phyloP scores from a whole-genome alignment of 2,797 vertebrate genomes.

The Sylvilagus floridanus region DNA sequence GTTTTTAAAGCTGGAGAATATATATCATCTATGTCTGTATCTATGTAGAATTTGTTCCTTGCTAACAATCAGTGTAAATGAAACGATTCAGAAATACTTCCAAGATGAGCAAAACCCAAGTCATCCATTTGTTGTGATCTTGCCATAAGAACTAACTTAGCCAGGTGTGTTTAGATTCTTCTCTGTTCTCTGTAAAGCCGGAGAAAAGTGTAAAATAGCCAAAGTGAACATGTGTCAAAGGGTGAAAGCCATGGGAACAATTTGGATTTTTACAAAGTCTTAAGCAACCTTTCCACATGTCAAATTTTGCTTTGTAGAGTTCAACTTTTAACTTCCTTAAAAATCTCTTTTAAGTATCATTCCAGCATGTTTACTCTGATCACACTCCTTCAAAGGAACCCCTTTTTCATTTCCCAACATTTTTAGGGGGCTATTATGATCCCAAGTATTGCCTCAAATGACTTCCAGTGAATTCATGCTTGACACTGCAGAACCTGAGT shows the following conservation, averaged over 20 bases:
- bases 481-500: not conserved
- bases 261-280: conserved; percentile 39
- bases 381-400: not conserved
- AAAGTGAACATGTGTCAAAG: conserved; percentile 29
- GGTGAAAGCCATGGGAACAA: conserved; percentile 16
- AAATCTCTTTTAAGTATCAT: conserved; percentile 3
- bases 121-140: not conserved
- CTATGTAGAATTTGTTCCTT: not conserved
- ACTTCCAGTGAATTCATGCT: not conserved
- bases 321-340: not conserved
- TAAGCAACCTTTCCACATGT: not conserved
- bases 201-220: not conserved
- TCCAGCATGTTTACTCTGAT: conserved; percentile 51
- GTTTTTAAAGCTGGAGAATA: conserved; percentile 10
- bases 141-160: not conserved
- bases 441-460: not conserved
- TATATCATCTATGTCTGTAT: not conserved
- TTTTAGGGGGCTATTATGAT: not conserved
- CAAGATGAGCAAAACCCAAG: conserved; percentile 6
- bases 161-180: not conserved
- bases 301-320: not conserved
- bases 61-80: not conserved
- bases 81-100: not conserved
- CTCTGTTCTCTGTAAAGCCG: not conserved
- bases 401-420: conserved; percentile 4